Percentiles rank a stretch among this genome's conserved stretches.
Conservation (phyloP, 2,113 vertebrate species). For the Aepyceros melampus region DNA sequence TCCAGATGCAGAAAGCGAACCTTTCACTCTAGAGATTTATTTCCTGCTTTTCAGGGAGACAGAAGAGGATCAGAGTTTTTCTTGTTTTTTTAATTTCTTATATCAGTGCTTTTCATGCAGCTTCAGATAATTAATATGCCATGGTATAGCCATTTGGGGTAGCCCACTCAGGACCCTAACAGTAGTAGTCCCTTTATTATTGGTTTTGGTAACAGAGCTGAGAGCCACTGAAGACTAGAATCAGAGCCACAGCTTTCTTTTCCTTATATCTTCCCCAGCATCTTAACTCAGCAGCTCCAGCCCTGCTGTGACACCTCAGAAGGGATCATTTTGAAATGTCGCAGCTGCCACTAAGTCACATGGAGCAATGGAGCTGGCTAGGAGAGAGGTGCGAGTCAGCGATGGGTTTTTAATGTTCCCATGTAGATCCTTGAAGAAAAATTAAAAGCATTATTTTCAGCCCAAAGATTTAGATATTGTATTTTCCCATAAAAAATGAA, state of each 20-base stretch:
- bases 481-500: neutral
- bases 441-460: conserved; percentile 1
- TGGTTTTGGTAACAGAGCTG: neutral
- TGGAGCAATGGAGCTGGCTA: conserved; percentile 28
- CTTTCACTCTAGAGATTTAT: neutral
- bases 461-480: neutral
- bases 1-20: neutral
- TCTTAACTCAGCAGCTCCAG: conserved; percentile 49
- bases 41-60: neutral
- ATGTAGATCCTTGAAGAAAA: neutral
- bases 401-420: neutral
- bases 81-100: neutral
- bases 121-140: neutral
- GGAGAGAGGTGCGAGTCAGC: conserved; percentile 37
- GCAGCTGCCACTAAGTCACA: conserved; percentile 42
- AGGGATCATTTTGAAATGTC: conserved; percentile 51
- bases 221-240: neutral
- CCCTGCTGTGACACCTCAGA: conserved; percentile 40
- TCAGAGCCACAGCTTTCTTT: conserved; percentile 26
- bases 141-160: neutral
- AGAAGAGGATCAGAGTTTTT: neutral
- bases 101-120: neutral
- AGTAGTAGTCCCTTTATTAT: neutral
- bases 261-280: conserved; percentile 20
- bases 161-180: neutral